phyloP scores from a whole-genome alignment of 2,888 invertebrate species.

The Rhagophthalmus giganteus region DNA sequence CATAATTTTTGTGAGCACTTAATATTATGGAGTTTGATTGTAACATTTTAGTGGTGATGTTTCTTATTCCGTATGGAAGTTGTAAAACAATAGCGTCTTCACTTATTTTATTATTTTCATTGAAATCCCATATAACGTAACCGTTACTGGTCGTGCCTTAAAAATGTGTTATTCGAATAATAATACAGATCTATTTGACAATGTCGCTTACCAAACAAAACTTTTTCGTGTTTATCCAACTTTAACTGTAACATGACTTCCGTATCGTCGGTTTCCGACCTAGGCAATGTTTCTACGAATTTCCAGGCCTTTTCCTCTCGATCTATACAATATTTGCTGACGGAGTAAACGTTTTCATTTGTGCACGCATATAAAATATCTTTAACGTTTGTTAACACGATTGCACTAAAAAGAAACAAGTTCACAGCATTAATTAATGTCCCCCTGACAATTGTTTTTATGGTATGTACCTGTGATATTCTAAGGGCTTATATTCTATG shows the following conservation, averaged over 20 bases:
- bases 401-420: slow-evolving; percentile 57
- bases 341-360: slow-evolving; percentile 62
- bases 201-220: slow-evolving; percentile 68
- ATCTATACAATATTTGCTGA: slow-evolving; percentile 56
- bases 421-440: neutral
- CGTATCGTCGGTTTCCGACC: slow-evolving; percentile 70
- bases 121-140: slow-evolving; percentile 80
- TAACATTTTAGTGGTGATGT: slow-evolving; percentile 90
- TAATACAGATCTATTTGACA: neutral
- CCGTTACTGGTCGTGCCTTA: slow-evolving; percentile 81
- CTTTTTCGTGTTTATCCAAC: slow-evolving; percentile 78
- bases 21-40: slow-evolving; percentile 90
- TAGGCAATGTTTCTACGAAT: slow-evolving; percentile 63
- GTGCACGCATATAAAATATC: slow-evolving; percentile 71
- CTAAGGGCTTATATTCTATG: slow-evolving; percentile 60
- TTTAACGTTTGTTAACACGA: slow-evolving; percentile 70
- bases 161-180: too few species aligned
- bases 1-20: slow-evolving; percentile 86
- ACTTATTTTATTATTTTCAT: slow-evolving; percentile 56
- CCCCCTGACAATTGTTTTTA: neutral
- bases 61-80: slow-evolving; percentile 84
- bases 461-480: slow-evolving; percentile 60
- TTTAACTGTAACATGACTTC: slow-evolving; percentile 82
- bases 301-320: slow-evolving; percentile 65
- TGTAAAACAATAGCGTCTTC: slow-evolving; percentile 67